Conservation (phyloP, 2,888 invertebrate species). For the Villa cingulata region DNA sequence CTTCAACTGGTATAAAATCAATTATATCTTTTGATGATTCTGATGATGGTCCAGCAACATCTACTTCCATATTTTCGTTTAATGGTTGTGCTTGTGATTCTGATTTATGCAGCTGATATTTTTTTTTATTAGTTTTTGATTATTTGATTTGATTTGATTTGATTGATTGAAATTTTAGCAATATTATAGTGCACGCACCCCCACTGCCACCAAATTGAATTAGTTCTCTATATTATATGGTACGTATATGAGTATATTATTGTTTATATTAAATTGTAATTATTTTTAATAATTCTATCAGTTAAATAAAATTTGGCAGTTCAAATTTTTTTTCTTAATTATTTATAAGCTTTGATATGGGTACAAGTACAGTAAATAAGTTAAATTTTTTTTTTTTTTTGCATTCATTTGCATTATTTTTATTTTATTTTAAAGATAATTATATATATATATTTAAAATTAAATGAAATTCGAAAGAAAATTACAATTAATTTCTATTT, state of each 20-base stretch:
- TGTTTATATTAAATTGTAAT: no score
- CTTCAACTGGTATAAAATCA: background rate
- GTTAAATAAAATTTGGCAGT: no score
- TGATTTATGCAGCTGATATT: background rate
- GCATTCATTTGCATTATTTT: background rate
- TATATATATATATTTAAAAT: background rate
- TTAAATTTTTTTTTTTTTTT: background rate
- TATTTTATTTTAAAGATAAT: background rate
- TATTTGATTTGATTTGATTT: background rate
- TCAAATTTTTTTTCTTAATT: no score
- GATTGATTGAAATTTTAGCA: no score
- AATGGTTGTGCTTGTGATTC: background rate
- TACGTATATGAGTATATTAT: no score
- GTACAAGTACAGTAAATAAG: no score
- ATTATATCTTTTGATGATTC: background rate
- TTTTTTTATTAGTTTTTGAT: no score
- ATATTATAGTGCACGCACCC: background rate
- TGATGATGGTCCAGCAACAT: conserved; percentile 29
- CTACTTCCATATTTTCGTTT: conserved; percentile 35
- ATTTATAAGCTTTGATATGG: background rate
- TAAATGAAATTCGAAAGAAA: background rate
- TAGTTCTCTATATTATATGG: no score
- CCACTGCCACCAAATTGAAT: background rate
- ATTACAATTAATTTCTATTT: conserved; percentile 1
- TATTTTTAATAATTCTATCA: no score